phyloP scores from a whole-genome alignment of 1,140 invertebrate species.

The Sycobia sp. region DNA sequence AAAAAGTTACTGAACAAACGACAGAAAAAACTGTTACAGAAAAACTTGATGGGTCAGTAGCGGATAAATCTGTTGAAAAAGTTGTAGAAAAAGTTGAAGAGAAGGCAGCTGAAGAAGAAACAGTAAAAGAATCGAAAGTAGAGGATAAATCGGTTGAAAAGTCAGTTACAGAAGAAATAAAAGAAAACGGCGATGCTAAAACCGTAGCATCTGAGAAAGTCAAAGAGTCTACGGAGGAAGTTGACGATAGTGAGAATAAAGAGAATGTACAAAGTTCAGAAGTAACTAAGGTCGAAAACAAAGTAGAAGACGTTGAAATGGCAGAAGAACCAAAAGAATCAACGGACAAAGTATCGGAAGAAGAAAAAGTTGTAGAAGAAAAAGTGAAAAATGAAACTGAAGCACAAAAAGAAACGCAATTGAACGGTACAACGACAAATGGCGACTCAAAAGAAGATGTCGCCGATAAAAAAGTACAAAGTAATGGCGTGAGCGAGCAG shows the following conservation, averaged over 20 bases:
- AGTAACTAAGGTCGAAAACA: conserved; percentile 18
- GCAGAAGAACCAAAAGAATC: conserved; percentile 26
- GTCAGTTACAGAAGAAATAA: conserved; percentile 31
- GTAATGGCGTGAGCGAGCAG: conserved; percentile 26
- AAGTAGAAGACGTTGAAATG: conserved; percentile 16
- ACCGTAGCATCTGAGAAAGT: conserved; percentile 21
- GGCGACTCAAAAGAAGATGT: conserved; percentile 35
- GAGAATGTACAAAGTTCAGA: conserved; percentile 32
- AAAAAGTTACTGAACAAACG: conserved; percentile 18
- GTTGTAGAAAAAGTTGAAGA: conserved; percentile 6
- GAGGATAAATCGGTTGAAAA: conserved; percentile 31
- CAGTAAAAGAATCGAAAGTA: conserved; percentile 1
- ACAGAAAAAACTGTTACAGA: conserved; percentile 37
- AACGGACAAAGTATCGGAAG: conserved; percentile 28
- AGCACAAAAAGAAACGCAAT: conserved; percentile 15
- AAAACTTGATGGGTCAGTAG: too few relatives aligned
- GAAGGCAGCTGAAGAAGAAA: not conserved
- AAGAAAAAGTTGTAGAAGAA: conserved; percentile 3
- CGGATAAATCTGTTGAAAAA: conserved; percentile 20
- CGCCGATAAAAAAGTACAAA: conserved; percentile 6
- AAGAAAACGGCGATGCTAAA: conserved; percentile 31
- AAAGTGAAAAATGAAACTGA: conserved; percentile 8
- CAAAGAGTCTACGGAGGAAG: conserved; percentile 19
- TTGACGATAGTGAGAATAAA: conserved; percentile 33
- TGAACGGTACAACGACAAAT: conserved; percentile 47